Percentiles rank a stretch among this genome's conserved stretches.
Conservation (phyloP, 2,888 invertebrate genomes). For the Andrena dorsata region DNA sequence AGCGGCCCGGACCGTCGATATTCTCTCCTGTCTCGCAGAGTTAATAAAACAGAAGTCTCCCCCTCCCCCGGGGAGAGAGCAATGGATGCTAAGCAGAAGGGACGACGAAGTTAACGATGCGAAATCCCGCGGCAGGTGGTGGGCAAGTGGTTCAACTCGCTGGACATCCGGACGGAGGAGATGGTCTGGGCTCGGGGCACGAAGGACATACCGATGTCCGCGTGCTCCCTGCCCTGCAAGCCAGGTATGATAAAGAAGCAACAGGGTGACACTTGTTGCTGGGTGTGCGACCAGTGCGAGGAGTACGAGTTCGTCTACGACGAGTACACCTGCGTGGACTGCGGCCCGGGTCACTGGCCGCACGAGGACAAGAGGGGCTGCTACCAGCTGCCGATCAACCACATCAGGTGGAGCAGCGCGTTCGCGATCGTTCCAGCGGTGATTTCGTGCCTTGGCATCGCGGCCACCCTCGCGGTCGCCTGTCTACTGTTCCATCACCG, state of each 20-base stretch:
- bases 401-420: conserved; percentile 89
- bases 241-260: conserved; percentile 90
- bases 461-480: conserved; percentile 88
- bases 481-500: conserved; percentile 88
- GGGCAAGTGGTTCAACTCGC: conserved; percentile 88
- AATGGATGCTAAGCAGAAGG: neutral
- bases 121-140: conserved; percentile 85
- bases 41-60: neutral
- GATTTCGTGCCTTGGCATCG: conserved; percentile 88
- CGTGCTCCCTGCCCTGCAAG: conserved; percentile 90
- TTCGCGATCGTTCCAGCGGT: conserved; percentile 89
- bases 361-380: conserved; percentile 88
- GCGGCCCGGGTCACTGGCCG: conserved; percentile 89
- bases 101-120: neutral
- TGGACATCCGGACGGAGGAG: conserved; percentile 85
- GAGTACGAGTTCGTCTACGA: conserved; percentile 89
- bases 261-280: conserved; percentile 91
- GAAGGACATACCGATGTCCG: conserved; percentile 87
- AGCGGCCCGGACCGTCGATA: too few relatives aligned
- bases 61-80: neutral
- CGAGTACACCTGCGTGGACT: conserved; percentile 89
- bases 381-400: conserved; percentile 87
- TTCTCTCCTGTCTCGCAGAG: too few relatives aligned
- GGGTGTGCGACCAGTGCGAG: conserved; percentile 91
- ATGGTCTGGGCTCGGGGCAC: conserved; percentile 87